Conservation (phyloP, 2,888 invertebrate species). For the Drosophila borborema region DNA sequence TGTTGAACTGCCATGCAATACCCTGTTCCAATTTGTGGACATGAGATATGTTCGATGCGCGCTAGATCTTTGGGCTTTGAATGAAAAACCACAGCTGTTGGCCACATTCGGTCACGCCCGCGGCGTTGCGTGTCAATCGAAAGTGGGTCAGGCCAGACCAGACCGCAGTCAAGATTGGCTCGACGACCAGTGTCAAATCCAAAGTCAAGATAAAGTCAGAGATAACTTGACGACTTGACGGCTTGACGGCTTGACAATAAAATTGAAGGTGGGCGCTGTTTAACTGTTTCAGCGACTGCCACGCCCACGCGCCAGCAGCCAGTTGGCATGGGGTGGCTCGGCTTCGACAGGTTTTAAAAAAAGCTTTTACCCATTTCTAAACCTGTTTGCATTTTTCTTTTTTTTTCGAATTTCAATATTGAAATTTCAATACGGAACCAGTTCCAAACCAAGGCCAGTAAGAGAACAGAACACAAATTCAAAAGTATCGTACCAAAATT, state of each 20-base stretch:
- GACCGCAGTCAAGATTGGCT: slow-evolving; percentile 32
- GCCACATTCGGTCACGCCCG: slow-evolving; percentile 37
- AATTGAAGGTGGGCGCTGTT: slow-evolving; percentile 13
- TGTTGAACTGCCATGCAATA: slow-evolving; percentile 5
- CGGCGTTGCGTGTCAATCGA: slow-evolving; percentile 38
- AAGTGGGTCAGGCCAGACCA: slow-evolving; percentile 49
- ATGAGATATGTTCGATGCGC: slow-evolving; percentile 7
- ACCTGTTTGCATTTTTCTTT: slow-evolving; percentile 36
- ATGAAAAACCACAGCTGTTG: slow-evolving; percentile 34
- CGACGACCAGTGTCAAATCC: slow-evolving; percentile 31
- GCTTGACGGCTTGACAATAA: slow-evolving; percentile 10
- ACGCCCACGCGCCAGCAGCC: slow-evolving; percentile 39
- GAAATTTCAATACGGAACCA: slow-evolving; percentile 33
- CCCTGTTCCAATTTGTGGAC: slow-evolving; percentile 7
- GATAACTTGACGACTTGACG: slow-evolving; percentile 13
- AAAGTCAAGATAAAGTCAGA: slow-evolving; percentile 44
- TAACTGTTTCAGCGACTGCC: slow-evolving; percentile 39
- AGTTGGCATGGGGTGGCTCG: slow-evolving; percentile 14
- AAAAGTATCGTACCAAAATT: slow-evolving; percentile 24
- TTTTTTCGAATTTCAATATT: slow-evolving; percentile 32
- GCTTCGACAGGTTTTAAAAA: slow-evolving; percentile 45
- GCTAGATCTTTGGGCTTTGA: slow-evolving; percentile 29
- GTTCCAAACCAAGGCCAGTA: slow-evolving; percentile 32
- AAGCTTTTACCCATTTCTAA: slow-evolving; percentile 39
- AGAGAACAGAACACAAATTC: slow-evolving; percentile 21